Base-by-base conservation (phyloP, 2,113 vertebrate genomes). In the Periophthalmus modestus region DNA sequence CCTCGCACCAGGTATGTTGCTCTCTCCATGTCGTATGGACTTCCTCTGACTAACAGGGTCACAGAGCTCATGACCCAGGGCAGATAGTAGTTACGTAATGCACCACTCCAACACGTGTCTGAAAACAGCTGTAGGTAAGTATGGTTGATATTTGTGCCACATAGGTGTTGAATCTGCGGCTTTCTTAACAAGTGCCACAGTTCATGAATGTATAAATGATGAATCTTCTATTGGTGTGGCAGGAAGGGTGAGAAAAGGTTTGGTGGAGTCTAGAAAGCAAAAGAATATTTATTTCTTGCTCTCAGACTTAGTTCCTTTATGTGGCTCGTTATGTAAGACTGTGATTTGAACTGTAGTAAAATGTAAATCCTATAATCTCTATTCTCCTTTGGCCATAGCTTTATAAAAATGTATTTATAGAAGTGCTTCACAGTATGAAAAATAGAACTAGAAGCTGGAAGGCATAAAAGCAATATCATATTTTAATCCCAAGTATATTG, bases 281-380 rank as follows among this genome's bases (percentile, higher is more conserved):
- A 13, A 62, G 61, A 33, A 23, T 55, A 15, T 58, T 65, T 46
- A 21, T 65, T 61, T 34, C 16, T 39, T 14, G 66, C 43, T 28
- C 46, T 48, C 69, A 47, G 62, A 14, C 39, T n/a, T 34, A 5
- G 52, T 23, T 62, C 47, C 50, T 36, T 15, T 57, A 68, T 69
- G 78, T 21, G 65, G 39, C 66, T 65, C 72, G 69, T 87, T 84
- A 80, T 74, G 71, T 73, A 87, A 89, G 68, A 47, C 19, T 52
- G 67, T n/a, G 69, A 10, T 19, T 47, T 78, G 24, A 59, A 62
- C 39, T 7, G 57, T 75, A 68, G 34, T 43, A 23, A 34, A 18
- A 12, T 66, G 43, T 33, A 68, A 46, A 74, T 15, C 23, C 10
- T 21, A 2, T 46, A 28, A 70, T 66, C 24, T 34, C 57, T 5